These are phyloP conservation scores for Anoura caudifer DNA, from an alignment of 2,113 vertebrate species.

Conservation along the genomic window DNA sequence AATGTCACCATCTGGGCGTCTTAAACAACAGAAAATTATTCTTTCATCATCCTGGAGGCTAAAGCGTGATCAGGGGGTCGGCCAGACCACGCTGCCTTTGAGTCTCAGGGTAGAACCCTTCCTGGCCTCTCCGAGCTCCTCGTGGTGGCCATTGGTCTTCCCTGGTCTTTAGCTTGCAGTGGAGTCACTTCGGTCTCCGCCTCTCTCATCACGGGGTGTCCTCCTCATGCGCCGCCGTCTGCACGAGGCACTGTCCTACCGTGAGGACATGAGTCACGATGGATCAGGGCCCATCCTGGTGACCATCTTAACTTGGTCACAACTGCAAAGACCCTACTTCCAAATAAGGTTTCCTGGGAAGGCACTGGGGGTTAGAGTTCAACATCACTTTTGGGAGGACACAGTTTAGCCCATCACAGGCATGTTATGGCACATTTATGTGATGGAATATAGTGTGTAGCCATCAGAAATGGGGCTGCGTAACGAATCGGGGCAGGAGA, in stretches of 20 bases:
- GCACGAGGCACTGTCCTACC: neutral
- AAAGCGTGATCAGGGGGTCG: neutral
- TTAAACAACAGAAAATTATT: neutral
- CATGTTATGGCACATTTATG: neutral
- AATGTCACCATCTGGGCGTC: neutral
- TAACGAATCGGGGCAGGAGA: neutral
- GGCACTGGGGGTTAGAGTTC: neutral
- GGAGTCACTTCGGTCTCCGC: rapidly evolving
- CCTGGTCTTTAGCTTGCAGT: neutral
- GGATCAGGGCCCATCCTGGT: neutral
- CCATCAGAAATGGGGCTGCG: neutral
- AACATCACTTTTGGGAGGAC: neutral
- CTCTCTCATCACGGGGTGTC: neutral
- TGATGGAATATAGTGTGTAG: neutral
- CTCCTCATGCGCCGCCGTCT: neutral
- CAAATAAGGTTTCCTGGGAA: neutral
- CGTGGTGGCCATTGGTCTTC: rapidly evolving
- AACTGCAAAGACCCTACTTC: neutral
- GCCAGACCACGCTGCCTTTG: neutral
- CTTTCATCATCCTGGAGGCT: neutral
- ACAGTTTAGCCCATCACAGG: neutral
- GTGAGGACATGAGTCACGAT: neutral
- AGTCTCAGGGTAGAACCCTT: neutral
- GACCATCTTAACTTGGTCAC: neutral
- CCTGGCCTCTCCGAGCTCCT: neutral